Base-by-base conservation (phyloP, 2,113 vertebrate species). In the Aythya baeri region DNA sequence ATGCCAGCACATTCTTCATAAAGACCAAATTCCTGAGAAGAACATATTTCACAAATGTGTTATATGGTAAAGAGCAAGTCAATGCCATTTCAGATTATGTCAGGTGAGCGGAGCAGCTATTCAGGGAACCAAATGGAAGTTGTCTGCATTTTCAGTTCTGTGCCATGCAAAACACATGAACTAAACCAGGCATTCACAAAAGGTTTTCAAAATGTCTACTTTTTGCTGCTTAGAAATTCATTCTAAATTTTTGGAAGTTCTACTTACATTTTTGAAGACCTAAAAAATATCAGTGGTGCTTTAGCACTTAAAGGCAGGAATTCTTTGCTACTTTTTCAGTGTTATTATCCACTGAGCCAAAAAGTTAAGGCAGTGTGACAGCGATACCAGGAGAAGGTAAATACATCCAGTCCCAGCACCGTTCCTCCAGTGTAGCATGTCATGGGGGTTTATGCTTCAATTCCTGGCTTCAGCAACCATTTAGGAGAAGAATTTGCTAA, bases 381-480 rank as follows among this genome's bases (percentile, higher is more conserved):
- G 76, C 3, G 80, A 67, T 36, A 95, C 21, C 50, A 59, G 58
- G 16, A 85, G 72, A 77, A 94, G 50, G 91, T 34, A 92, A 94
- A 77, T 80, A 76, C 3, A 4, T 29, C 72, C 90, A 81, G 57
- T 71, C 73, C 65, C 36, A 9, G 61, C 49, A 75, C 88, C 78
- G 43, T 59, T 91, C 72, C 86, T 93, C 91, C 72, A 57, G 14
- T 57, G 83, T 15, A 78, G 68, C 92, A 93, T 84, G 55, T 93
- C 86, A 88, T 81, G 43, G 80, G 50, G 38, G 43, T 55, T 91
- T 81, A 34, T 23, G 76, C 80, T 92, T 81, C 92, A 88, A 78
- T 93, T 93, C 76, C 76, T 71, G 90, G 77, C 81, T 91, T 75
- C 89, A 93, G 93, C 77, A 91, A 34, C 88, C 68, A 59, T 36